These are phyloP conservation scores for Pristionchus maxplancki DNA, from an alignment of 2,888 invertebrate genomes.

Conservation along the genomic window DNA sequence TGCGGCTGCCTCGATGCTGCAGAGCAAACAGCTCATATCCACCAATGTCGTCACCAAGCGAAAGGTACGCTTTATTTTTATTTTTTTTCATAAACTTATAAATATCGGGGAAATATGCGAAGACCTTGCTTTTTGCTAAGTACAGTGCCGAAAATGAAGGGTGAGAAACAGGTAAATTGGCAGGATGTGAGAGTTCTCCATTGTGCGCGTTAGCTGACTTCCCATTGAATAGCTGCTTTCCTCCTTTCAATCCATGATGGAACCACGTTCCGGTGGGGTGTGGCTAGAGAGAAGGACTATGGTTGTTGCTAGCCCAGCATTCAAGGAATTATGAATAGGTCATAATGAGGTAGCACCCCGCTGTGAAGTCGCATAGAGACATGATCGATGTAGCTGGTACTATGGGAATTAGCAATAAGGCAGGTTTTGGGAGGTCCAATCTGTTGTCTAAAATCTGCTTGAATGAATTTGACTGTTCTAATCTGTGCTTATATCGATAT, in stretches of 20 bases:
- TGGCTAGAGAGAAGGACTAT: not conserved
- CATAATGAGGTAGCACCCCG: not conserved
- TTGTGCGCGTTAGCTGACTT: constrained; percentile 8
- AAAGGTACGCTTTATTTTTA: constrained; percentile 58
- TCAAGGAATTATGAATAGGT: not conserved
- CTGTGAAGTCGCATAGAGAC: not conserved
- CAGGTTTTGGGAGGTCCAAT: not conserved
- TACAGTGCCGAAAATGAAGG: not conserved
- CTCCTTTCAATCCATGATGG: not conserved
- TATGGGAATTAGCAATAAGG: not conserved
- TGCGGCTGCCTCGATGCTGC: constrained; percentile 44
- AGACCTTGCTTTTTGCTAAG: not conserved
- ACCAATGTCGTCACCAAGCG: constrained; percentile 66
- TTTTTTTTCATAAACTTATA: not conserved
- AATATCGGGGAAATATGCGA: not conserved
- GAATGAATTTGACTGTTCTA: not conserved
- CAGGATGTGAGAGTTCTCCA: constrained; percentile 28
- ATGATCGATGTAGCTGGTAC: constrained; percentile 5
- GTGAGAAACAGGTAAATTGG: constrained; percentile 13
- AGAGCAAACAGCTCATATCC: constrained; percentile 65
- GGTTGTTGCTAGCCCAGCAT: not conserved
- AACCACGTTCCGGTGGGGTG: constrained; percentile 17
- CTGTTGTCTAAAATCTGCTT: not conserved
- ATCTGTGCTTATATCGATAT: not conserved
- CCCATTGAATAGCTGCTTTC: constrained; percentile 36